Evolutionary conservation across 1,140 invertebrate genomes (phyloP), one percentile per base, ranked within the genome.

Genomic region (Drosophila ogumai): DNA sequence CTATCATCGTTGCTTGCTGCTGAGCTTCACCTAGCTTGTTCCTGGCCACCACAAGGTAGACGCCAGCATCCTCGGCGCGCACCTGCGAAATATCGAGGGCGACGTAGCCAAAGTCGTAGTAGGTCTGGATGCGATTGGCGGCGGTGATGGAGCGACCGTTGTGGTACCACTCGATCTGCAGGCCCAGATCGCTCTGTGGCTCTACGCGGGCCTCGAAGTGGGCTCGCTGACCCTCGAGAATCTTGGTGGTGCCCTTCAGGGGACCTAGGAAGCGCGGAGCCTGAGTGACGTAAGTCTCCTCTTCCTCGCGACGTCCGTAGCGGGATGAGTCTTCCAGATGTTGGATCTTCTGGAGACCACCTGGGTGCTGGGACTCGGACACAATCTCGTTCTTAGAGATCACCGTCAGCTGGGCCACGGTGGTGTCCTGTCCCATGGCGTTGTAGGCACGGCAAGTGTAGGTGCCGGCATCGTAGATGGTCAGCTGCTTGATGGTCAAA

Each of bases 161-260:
- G 82, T 97, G 96, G 82, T 97, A 98, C 97, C 97, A 98, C 93
- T 98, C 97, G 66, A 97, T 95, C 61, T 94, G 95, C 95, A 99
- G 95, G 2, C 95, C 96, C 5, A 97, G 93, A 93, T 99, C 98
- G 90, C 95, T 98, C 91, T 98, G 97, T 3, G 98, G 98, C 91
- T 99, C 98, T 43, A 99, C 96, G 63, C 98, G 96, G 41, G 97
- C 97, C 94, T 99, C 98, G 91, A 99, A 99, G 91, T 99, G 98
- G 74, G 98, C 98, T 38, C 97, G 94, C 93, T 99, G 98, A 12
- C 97, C 97, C 94, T 99, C 99, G n/a, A 97, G 95, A 77, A 99
- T 97, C 88, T 98, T 98, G 84, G 96, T 98, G 12, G 97, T 98
- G 28, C 97, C 97, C 92, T 98, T 98, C 8, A 98, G 92, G 44